Percentiles rank a stretch among this genome's conserved stretches.
phyloP scores from a whole-genome alignment of 2,797 vertebrate species.

The Parauchenoglanis ngamensis region DNA sequence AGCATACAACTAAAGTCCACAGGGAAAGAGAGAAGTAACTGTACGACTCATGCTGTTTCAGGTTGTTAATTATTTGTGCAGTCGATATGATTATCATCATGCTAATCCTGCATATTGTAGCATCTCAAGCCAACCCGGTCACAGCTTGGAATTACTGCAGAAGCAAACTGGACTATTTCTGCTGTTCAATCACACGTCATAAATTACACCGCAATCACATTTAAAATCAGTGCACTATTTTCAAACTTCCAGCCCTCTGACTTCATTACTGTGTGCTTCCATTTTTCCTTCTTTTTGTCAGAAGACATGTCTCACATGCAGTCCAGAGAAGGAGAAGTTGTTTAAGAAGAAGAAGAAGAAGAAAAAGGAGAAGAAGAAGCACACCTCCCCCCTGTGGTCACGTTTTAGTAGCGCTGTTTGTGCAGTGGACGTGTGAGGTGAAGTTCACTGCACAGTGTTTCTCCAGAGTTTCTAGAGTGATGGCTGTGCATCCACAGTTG shows the following conservation, averaged over 20 bases:
- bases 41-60: conserved; percentile 60
- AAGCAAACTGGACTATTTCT: conserved; percentile 25
- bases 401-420: neutral
- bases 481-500: conserved; percentile 39
- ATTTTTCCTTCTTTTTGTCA: conserved; percentile 17
- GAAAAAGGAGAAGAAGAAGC: neutral
- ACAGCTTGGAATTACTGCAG: conserved; percentile 28
- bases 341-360: neutral
- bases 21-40: conserved; percentile 47
- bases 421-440: conserved; percentile 34
- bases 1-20: neutral
- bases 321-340: neutral
- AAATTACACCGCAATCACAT: conserved; percentile 27
- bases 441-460: conserved; percentile 29
- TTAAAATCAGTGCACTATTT: conserved; percentile 61
- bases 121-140: conserved; percentile 23
- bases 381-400: conserved; percentile 1
- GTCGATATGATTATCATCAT: conserved; percentile 20
- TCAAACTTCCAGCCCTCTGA: conserved; percentile 14
- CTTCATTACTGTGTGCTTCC: conserved; percentile 46
- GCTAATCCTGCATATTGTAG: conserved; percentile 26
- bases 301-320: conserved; percentile 38
- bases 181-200: neutral
- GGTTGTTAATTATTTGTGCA: conserved; percentile 53
- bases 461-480: conserved; percentile 25